A percentile compares a stretch with the other conserved stretches of the same genome.
Conservation (phyloP, 2,888 invertebrate genomes). For the Autographa gamma region DNA sequence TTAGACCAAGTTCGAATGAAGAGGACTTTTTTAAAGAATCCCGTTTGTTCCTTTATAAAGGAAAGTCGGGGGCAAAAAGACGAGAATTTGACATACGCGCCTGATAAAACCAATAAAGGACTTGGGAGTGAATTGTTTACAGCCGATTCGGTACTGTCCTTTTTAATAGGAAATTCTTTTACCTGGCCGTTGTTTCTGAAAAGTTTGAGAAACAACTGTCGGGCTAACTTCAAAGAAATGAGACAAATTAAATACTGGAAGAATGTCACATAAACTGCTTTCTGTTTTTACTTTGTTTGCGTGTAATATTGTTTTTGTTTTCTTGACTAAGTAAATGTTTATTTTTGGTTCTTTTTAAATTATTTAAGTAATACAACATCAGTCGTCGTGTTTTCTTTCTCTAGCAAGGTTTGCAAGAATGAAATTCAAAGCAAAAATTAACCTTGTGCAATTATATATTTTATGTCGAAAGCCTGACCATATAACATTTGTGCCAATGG, state of each 20-base stretch:
- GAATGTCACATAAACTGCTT: slow-evolving; percentile 43
- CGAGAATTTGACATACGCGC: slow-evolving; percentile 75
- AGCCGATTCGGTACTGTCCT: slow-evolving; percentile 80
- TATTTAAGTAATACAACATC: slow-evolving; percentile 2
- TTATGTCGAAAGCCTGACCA: background rate
- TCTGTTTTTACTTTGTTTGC: slow-evolving; percentile 31
- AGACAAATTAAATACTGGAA: slow-evolving; percentile 76
- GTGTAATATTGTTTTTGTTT: slow-evolving; percentile 28
- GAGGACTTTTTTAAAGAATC: slow-evolving; percentile 54
- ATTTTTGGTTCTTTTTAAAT: slow-evolving; percentile 21
- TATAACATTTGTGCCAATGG: background rate
- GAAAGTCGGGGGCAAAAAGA: slow-evolving; percentile 46
- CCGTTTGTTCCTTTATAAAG: slow-evolving; percentile 52
- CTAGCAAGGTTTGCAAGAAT: background rate
- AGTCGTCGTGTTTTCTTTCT: background rate
- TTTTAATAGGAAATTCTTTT: slow-evolving; percentile 84
- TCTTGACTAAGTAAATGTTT: slow-evolving; percentile 33
- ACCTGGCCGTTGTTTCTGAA: slow-evolving; percentile 71
- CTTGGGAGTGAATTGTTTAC: slow-evolving; percentile 78
- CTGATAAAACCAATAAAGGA: slow-evolving; percentile 83
- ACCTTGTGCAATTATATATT: background rate
- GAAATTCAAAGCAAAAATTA: background rate
- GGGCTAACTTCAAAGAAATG: slow-evolving; percentile 77
- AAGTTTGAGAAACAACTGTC: slow-evolving; percentile 75
- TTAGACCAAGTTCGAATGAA: slow-evolving; percentile 55